Conservation (phyloP, 2,888 invertebrate species). For the Lycocerus yunnanus region DNA sequence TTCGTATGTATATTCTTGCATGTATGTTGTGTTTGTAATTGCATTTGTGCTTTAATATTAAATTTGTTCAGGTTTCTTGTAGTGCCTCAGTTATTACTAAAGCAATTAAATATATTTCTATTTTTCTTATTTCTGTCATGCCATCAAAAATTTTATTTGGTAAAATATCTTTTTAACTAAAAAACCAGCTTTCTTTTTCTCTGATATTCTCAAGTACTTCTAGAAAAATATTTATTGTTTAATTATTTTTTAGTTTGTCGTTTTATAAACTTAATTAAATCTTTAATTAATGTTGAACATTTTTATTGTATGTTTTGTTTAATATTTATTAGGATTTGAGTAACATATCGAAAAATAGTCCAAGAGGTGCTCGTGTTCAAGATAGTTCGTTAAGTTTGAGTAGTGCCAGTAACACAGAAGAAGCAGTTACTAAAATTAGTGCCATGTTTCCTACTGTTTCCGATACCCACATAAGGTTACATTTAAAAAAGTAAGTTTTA, state of each 20-base stretch:
- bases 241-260: not conserved
- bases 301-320: constrained; percentile 7
- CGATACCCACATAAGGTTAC: constrained; percentile 83
- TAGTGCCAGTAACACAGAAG: constrained; percentile 68
- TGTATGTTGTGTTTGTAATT: not conserved
- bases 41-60: not conserved
- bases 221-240: not conserved
- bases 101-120: not conserved
- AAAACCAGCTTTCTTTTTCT: not conserved
- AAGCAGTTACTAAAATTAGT: constrained; percentile 77
- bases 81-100: not conserved
- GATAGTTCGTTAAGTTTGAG: constrained; percentile 64
- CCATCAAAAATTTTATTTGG: too few species aligned
- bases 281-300: constrained; percentile 45
- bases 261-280: not conserved
- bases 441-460: constrained; percentile 91
- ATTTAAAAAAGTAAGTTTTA: constrained; percentile 81
- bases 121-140: not conserved
- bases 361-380: constrained; percentile 60
- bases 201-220: not conserved
- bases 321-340: constrained; percentile 18
- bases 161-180: too few species aligned
- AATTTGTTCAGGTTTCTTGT: not conserved
- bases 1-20: constrained; percentile 1
- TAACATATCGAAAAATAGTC: constrained; percentile 38